Percentiles rank a stretch among this genome's conserved stretches.
These are phyloP conservation scores for Rhabdophis nuchalis DNA, from an alignment of 2,797 vertebrate genomes.

Conservation along the genomic window DNA sequence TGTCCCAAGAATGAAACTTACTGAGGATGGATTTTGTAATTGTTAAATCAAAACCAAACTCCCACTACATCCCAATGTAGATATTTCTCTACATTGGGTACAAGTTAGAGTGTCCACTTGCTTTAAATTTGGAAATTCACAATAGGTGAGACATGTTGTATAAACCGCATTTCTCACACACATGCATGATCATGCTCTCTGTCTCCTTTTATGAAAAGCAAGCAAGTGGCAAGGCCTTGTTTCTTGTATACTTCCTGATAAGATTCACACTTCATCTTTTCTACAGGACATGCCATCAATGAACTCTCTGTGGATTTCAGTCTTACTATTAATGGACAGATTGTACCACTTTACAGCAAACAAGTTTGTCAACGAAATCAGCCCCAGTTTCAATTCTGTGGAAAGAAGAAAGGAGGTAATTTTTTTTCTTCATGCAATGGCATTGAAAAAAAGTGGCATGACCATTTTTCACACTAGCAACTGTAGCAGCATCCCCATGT, in stretches of 20 bases:
- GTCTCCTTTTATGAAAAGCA: neutral
- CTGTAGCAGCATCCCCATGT: neutral
- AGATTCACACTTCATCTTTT: slow-evolving; percentile 23
- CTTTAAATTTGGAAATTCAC: neutral
- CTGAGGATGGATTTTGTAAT: neutral
- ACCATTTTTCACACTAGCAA: neutral
- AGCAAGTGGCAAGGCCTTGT: neutral
- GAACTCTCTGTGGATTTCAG: slow-evolving; percentile 45
- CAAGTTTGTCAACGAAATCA: slow-evolving; percentile 51
- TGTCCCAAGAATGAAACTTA: no score
- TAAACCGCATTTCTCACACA: fast-evolving
- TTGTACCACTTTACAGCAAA: slow-evolving; percentile 51
- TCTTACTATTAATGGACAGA: slow-evolving; percentile 51
- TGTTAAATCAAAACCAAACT: neutral
- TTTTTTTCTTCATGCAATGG: slow-evolving; percentile 4
- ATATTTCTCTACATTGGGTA: neutral
- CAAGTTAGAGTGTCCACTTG: neutral
- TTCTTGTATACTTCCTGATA: slow-evolving; percentile 6
- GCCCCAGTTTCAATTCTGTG: slow-evolving; percentile 67
- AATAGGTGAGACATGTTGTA: neutral
- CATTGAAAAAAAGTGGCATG: neutral
- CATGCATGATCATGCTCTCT: neutral
- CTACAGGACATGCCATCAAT: slow-evolving; percentile 64
- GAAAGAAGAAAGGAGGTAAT: slow-evolving; percentile 77
- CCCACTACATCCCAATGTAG: neutral